Conservation (phyloP, 2,113 vertebrate species). For the Megaceryle maxima region DNA sequence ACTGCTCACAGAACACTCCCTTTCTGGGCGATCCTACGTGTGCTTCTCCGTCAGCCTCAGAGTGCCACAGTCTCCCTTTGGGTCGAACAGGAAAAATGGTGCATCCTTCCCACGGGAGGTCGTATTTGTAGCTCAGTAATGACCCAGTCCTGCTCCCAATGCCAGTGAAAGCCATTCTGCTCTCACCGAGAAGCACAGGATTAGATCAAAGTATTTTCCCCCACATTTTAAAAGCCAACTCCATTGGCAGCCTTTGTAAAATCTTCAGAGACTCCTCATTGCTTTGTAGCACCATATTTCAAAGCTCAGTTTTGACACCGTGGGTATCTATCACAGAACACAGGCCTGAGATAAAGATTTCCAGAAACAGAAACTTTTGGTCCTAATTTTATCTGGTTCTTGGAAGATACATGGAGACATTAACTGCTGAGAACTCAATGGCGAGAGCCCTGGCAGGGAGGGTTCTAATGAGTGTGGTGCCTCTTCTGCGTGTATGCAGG, state of each 20-base stretch:
- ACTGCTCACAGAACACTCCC: neutral
- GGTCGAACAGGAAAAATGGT: neutral
- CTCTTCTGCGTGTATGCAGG: fast-evolving
- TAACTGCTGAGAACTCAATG: neutral
- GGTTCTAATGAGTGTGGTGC: neutral
- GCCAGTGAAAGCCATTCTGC: neutral
- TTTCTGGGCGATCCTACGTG: neutral
- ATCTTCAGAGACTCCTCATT: neutral
- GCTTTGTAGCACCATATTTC: neutral
- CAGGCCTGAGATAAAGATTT: neutral
- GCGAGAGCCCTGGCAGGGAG: neutral
- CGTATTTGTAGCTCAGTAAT: neutral
- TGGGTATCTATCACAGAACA: neutral
- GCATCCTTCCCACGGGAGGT: fast-evolving
- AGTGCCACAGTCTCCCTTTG: neutral
- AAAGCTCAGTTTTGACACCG: neutral
- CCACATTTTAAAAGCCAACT: neutral
- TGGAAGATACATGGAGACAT: neutral
- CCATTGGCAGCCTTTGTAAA: neutral
- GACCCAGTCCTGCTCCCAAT: neutral
- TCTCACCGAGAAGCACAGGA: neutral
- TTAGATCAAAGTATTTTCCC: neutral
- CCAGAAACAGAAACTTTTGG: neutral
- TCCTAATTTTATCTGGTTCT: neutral
- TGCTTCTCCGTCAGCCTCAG: neutral